phyloP scores from a whole-genome alignment of 2,113 vertebrate genomes.

The Laticauda laticaudata region DNA sequence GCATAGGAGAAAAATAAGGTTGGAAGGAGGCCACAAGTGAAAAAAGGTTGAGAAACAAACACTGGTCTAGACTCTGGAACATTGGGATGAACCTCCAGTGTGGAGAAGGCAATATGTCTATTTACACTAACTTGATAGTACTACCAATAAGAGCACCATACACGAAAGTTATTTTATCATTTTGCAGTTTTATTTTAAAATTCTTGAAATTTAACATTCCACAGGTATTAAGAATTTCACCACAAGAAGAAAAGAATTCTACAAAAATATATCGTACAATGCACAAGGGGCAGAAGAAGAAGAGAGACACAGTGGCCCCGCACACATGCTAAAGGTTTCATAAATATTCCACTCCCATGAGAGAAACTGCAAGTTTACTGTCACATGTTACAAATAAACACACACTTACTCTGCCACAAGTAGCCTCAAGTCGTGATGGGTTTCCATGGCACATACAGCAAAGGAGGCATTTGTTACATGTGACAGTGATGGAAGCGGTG shows the following conservation, averaged over 20 bases:
- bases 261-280: conserved; percentile 84
- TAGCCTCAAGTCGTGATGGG: neutral
- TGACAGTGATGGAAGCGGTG: neutral
- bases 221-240: conserved; percentile 78
- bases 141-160: neutral
- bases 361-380: neutral
- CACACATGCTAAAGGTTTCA: neutral
- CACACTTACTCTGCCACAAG: neutral
- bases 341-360: conserved; percentile 10
- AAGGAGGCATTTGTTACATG: neutral
- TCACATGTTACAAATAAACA: neutral
- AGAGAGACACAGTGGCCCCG: conserved; percentile 35
- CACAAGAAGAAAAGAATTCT: conserved; percentile 78
- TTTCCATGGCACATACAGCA: neutral
- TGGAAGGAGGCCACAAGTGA: neutral
- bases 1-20: neutral
- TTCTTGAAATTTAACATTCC: conserved; percentile 79
- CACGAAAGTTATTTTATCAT: conserved; percentile 49
- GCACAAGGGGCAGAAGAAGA: conserved; percentile 54
- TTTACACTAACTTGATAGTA: neutral
- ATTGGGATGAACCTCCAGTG: neutral
- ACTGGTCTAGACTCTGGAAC: neutral
- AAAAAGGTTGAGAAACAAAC: neutral
- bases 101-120: neutral
- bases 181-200: conserved; percentile 82